Evolutionary conservation across 2,113 vertebrate genomes (phyloP).

Genomic region (Lota lota): DNA sequence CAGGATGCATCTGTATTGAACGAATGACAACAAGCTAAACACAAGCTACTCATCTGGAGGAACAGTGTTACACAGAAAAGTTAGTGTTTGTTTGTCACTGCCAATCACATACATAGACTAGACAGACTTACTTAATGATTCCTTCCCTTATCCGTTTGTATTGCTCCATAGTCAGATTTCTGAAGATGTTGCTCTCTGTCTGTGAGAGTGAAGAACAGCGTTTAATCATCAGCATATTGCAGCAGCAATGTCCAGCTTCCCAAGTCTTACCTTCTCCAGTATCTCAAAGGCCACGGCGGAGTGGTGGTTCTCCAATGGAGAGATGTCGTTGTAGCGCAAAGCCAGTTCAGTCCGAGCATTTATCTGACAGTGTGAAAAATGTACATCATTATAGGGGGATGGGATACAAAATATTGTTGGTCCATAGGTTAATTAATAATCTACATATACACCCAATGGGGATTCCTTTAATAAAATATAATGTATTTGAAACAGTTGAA

Average conservation of each 20-base stretch:
- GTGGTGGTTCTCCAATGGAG: conserved; percentile 80
- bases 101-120: not conserved
- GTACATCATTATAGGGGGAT: no score
- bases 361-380: conserved; percentile 58
- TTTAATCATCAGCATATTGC: not conserved
- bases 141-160: conserved; percentile 78
- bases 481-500: no score
- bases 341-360: conserved; percentile 78
- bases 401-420: no score
- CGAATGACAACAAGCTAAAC: not conserved
- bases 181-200: conserved; percentile 78
- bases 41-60: not conserved
- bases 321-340: conserved; percentile 80
- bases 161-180: conserved; percentile 73
- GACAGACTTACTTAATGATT: conserved; percentile 73
- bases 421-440: no score
- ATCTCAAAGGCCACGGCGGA: conserved; percentile 78
- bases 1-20: conserved; percentile 69
- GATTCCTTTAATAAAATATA: no score
- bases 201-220: conserved; percentile 34
- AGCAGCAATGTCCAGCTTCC: no score
- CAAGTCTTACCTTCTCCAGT: conserved; percentile 67
- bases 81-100: not conserved
- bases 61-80: not conserved
- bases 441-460: no score